phyloP scores from a whole-genome alignment of 2,797 vertebrate genomes.

The Anabacerthia variegaticeps region DNA sequence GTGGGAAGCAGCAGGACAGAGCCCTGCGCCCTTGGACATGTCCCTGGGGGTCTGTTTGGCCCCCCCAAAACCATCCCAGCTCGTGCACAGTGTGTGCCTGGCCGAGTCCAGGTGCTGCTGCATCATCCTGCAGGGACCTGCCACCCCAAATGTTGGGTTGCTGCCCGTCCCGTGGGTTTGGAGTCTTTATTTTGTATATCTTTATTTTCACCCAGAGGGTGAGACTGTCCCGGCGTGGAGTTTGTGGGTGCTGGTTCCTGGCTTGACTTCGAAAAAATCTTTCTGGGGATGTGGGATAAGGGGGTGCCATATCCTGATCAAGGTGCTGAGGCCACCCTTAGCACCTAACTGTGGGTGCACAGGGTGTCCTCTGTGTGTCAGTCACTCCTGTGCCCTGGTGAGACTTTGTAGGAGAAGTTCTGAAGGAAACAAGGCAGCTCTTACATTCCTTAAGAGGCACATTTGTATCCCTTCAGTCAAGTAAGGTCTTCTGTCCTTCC shows the following conservation, averaged over 20 bases:
- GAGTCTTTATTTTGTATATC: not conserved
- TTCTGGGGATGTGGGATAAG: accelerated
- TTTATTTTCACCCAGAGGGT: not conserved
- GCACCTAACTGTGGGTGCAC: accelerated
- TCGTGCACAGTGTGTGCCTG: accelerated
- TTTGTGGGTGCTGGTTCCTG: accelerated
- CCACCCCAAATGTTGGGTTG: not conserved
- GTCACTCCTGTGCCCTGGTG: accelerated
- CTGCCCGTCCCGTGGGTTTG: accelerated
- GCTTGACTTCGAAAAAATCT: not conserved
- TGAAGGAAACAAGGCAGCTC: no score
- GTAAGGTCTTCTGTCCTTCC: not conserved
- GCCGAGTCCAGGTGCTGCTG: accelerated
- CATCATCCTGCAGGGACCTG: not conserved
- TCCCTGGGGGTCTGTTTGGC: accelerated
- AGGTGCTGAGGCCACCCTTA: not conserved
- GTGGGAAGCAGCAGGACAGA: not conserved
- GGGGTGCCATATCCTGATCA: not conserved
- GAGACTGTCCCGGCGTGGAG: accelerated
- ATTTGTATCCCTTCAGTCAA: accelerated
- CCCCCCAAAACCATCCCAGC: accelerated
- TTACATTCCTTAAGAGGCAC: not conserved
- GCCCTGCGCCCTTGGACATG: not conserved
- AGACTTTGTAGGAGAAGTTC: not conserved
- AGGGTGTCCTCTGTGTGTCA: accelerated